Base-by-base conservation (phyloP, 92 coral and sea anemone species). In the Metridium senile region DNA sequence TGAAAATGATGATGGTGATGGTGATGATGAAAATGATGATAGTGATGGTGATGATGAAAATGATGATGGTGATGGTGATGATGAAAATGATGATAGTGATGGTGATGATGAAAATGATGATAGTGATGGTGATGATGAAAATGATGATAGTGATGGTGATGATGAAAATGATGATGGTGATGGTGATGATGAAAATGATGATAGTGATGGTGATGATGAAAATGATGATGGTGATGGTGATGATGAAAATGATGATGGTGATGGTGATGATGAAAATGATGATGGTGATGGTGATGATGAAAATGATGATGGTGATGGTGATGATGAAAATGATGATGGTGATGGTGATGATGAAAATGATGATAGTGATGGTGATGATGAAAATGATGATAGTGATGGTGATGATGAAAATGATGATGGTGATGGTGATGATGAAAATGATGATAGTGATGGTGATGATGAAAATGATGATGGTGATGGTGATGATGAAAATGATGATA, bases 401-500 rank as follows among this genome's bases (percentile, higher is more conserved):
- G 13, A 4, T 13, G 13, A 39, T 39, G 49, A 4, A 6, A 39
- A 4, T 13, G 13, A 4, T 13, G 13, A 39, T 39, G 49, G 13
- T 4, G 49, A 13, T 13, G 13, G 49, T 39, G 49, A n/a, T 39
- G 49, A 4, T 39, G 49, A 39, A 4, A 39, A 58, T 58, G 65
- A 58, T 58, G 31, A 58, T 58, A 58, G 6, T 58, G 31, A 6
- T 58, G 65, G 18, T 58, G 65, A 58, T 58, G 20, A 19, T 58
- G 9, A 58, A 22, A 27, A 66, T 26, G 11, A 66, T 66, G 4
- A 66, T 20, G 13, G 33, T 66, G 33, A 66, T 9, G 34, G 22
- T 66, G 33, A 26, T 66, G 13, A 66, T 66, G 23, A 26, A 4
- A 11, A 66, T 66, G 10, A 66, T 66, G 11, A 66, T 66, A 10